Evolutionary conservation across 2,888 invertebrate species (phyloP), one percentile per base, ranked within the genome.

Genomic region (Caenorhabditis sp.): DNA sequence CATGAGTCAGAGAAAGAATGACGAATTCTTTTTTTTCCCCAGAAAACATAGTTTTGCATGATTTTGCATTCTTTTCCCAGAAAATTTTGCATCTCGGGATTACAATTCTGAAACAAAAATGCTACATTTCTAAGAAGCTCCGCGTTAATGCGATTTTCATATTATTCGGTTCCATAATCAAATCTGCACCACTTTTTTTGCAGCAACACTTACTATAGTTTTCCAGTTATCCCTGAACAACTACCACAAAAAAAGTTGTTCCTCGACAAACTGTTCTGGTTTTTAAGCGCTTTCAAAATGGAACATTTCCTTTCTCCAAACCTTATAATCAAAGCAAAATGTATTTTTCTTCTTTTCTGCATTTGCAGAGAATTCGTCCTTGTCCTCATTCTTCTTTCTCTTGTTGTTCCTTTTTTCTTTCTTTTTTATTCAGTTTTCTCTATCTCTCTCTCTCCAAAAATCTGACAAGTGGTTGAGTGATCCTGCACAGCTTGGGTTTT

Each of bases 401-500:
- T 47, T 59, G 1, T 47, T 56, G 26, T 49, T 69, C 38, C 49
- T 38, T 38, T 49, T 49, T 8, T 19, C 10, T 19, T 51, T n/a
- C 44, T 26, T 76, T 41, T 69, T 49, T 26, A 66, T 51, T 22
- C 44, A 12, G 10, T 19, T 16, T 16, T 44, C 24, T 41, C 16
- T 19, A 16, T 51, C 51, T 66, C 12, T 22, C 26, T 44, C 59
- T 49, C 22, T 26, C 56, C 64, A 58, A 66, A 47, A 49, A 59
- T 76, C 69, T 77, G 77, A 68, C 74, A 47, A 76, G 76, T 76
- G 76, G 59, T 66, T 75, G 35, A 24, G 58, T 19, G 64, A 58
- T 66, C 75, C 22, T 68, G 54, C 68, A 54, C 26, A 54, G 68
- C 68, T 66, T 51, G 66, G 66, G 26, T 28, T 38, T n/a, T 44